These are phyloP conservation scores for Terebella lapidaria DNA, from an alignment of 2,888 invertebrate species.

Conservation along the genomic window DNA sequence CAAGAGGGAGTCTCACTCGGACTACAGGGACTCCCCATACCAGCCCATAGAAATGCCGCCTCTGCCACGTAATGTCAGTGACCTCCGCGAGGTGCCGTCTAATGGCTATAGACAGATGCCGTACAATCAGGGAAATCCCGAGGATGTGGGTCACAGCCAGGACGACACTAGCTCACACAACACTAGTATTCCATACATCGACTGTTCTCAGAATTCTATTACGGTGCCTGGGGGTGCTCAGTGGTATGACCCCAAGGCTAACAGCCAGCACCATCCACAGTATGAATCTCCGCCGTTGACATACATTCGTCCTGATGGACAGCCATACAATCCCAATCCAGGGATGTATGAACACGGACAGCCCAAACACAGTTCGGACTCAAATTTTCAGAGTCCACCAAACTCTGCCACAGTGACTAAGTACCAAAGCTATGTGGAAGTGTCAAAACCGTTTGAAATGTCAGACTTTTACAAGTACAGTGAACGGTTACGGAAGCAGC, in stretches of 20 bases:
- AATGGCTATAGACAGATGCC: background rate
- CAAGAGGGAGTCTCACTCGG: constrained; percentile 35
- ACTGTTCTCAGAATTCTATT: constrained; percentile 3
- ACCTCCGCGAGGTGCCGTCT: background rate
- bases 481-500: constrained; percentile 77
- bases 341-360: background rate
- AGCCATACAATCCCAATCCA: background rate
- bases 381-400: background rate
- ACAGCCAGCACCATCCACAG: constrained; percentile 11
- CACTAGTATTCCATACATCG: constrained; percentile 1
- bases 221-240: background rate
- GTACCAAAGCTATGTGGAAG: constrained; percentile 66
- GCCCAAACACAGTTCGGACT: background rate
- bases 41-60: constrained; percentile 3
- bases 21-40: constrained; percentile 19
- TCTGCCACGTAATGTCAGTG: background rate
- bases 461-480: constrained; percentile 97
- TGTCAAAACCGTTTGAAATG: constrained; percentile 96
- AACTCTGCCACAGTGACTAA: constrained; percentile 12
- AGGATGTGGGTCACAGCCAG: background rate
- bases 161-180: background rate
- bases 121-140: background rate
- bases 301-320: background rate
- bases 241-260: background rate
- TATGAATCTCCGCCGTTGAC: constrained; percentile 10